Evolutionary conservation across 1,140 invertebrate genomes (phyloP).

Genomic region (Wiebesia pumilae): DNA sequence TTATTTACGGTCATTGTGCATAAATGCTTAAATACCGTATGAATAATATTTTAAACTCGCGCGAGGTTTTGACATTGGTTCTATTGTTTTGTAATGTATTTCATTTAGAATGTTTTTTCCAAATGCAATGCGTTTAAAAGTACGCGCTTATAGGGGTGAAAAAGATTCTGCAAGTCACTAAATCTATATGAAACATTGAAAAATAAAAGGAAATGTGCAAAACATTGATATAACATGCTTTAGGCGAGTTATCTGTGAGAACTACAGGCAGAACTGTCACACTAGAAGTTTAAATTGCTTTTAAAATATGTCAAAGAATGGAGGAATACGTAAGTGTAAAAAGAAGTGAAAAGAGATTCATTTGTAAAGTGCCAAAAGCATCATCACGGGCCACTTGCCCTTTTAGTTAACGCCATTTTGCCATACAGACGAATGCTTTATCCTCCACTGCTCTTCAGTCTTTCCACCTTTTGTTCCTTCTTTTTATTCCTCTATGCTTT

Average conservation of each 20-base stretch:
- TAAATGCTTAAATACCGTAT: conserved; percentile 7
- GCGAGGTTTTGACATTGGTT: not conserved
- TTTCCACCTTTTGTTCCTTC: conserved; percentile 23
- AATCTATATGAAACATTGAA: not conserved
- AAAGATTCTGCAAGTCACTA: conserved; percentile 36
- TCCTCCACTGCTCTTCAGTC: conserved; percentile 2
- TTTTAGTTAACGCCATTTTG: conserved; percentile 44
- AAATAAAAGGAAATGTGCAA: conserved; percentile 32
- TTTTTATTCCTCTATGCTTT: conserved; percentile 43
- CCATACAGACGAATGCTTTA: conserved; percentile 46
- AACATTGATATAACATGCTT: conserved; percentile 52
- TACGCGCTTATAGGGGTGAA: not conserved
- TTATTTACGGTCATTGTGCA: not conserved
- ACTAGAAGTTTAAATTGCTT: conserved; percentile 14
- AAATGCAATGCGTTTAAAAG: conserved; percentile 11
- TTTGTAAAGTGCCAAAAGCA: conserved; percentile 53
- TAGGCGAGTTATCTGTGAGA: not conserved
- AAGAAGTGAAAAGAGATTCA: conserved; percentile 32
- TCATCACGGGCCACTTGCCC: conserved; percentile 51
- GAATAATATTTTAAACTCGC: conserved; percentile 3
- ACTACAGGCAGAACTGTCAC: not conserved
- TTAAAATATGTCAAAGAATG: conserved; percentile 27
- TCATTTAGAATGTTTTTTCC: not conserved
- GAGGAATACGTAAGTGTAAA: conserved; percentile 7
- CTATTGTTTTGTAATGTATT: conserved; percentile 1